phyloP scores from a whole-genome alignment of 1,140 invertebrate genomes.

The Centruroides vittatus region DNA sequence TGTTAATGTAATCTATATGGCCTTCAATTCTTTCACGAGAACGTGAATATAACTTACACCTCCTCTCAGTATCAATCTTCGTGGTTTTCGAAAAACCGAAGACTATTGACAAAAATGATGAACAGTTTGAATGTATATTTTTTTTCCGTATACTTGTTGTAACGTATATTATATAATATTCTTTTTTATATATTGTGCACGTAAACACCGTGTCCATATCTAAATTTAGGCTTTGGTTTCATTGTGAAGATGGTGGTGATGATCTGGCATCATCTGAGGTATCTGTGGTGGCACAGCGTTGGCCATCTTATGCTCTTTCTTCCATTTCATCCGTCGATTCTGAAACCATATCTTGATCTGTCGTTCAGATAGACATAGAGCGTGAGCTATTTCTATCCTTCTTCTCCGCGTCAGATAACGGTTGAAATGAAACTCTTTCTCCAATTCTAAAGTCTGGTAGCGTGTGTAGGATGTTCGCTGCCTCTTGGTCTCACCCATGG shows the following conservation, averaged over 20 bases:
- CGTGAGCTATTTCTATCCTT: constrained; percentile 79
- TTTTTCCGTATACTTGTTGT: no score
- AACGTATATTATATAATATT: no score
- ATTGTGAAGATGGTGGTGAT: constrained; percentile 9
- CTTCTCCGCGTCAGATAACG: constrained; percentile 47
- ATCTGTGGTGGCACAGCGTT: constrained; percentile 39
- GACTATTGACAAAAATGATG: no score
- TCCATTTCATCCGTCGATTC: constrained; percentile 97
- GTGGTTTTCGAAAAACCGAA: no score
- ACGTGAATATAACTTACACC: no score
- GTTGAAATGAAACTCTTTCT: constrained; percentile 50
- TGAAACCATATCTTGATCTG: constrained; percentile 76
- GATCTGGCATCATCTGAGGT: constrained; percentile 32
- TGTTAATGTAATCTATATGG: no score
- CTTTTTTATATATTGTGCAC: no score
- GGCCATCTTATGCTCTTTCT: constrained; percentile 97
- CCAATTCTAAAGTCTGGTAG: constrained; percentile 53
- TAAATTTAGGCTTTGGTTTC: background rate
- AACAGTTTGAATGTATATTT: no score
- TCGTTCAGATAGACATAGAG: constrained; percentile 71
- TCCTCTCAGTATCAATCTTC: no score
- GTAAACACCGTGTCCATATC: no score
- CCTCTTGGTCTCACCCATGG: constrained; percentile 86
- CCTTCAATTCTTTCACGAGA: no score
- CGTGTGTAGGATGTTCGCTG: constrained; percentile 91